phyloP scores from a whole-genome alignment of 2,797 vertebrate species.

The Champsocephalus esox region DNA sequence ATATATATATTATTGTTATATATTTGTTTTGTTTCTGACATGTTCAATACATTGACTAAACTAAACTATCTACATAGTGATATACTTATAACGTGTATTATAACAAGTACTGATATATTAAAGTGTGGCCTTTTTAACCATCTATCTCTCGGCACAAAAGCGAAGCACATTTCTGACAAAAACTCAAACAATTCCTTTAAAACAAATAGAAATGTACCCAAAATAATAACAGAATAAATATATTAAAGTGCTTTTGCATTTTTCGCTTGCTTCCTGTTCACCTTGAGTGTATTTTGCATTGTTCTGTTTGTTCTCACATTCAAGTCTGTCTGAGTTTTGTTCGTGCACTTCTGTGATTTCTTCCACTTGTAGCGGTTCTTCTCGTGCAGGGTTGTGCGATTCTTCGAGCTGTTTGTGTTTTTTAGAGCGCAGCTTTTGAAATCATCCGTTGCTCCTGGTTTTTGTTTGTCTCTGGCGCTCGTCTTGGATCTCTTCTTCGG shows the following conservation, averaged over 20 bases:
- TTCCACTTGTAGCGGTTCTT: conserved; percentile 27
- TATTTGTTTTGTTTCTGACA: no score
- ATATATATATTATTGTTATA: no score
- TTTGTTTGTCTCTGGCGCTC: background rate
- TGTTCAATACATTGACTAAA: no score
- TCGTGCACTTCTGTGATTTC: conserved; percentile 10
- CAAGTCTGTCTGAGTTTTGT: conserved; percentile 34
- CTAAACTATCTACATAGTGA: no score
- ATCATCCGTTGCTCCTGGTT: conserved; percentile 4
- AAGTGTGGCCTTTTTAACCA: no score
- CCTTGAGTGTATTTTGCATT: conserved; percentile 18
- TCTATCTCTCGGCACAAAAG: no score
- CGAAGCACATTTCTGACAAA: background rate
- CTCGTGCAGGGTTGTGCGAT: background rate
- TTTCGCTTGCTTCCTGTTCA: conserved; percentile 22
- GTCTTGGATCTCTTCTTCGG: conserved; percentile 24
- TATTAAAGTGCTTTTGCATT: conserved; percentile 37
- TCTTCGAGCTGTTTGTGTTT: conserved; percentile 12
- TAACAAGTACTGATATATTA: no score
- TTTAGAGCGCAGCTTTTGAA: conserved; percentile 1
- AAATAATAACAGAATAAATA: background rate
- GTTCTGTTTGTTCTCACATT: conserved; percentile 43
- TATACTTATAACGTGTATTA: no score
- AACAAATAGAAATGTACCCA: background rate
- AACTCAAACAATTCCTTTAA: background rate